These are phyloP conservation scores for Ormyrus labotus DNA, from an alignment of 2,888 invertebrate genomes.

Conservation along the genomic window DNA sequence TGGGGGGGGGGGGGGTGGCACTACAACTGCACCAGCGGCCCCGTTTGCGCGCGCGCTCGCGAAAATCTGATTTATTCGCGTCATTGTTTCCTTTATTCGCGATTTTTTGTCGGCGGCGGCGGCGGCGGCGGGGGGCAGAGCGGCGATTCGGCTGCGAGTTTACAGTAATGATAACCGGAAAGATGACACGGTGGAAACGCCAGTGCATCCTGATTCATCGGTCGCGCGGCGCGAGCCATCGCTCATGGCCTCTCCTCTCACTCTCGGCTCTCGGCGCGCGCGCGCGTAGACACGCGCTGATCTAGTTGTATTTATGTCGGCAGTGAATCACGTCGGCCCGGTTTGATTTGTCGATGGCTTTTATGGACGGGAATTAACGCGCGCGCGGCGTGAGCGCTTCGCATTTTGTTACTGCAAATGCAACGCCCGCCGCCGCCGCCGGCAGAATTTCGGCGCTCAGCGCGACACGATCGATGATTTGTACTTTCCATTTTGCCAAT, in stretches of 20 bases:
- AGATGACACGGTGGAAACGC: constrained; percentile 52
- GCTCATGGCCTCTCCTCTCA: constrained; percentile 66
- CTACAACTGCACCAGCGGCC: neutral
- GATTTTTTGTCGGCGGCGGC: constrained; percentile 14
- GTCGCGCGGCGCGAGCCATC: constrained; percentile 66
- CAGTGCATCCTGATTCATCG: constrained; percentile 57
- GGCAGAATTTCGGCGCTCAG: constrained; percentile 7
- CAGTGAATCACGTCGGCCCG: constrained; percentile 73
- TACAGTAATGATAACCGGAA: constrained; percentile 59
- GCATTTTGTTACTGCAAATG: constrained; percentile 71
- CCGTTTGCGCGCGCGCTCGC: neutral
- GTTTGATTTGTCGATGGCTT: constrained; percentile 75
- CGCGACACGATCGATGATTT: constrained; percentile 69
- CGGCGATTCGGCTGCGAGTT: constrained; percentile 40
- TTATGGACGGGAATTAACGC: constrained; percentile 74
- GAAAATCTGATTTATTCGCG: constrained; percentile 52
- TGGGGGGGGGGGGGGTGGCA: too few species aligned
- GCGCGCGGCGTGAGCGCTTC: constrained; percentile 62
- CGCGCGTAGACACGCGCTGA: constrained; percentile 69
- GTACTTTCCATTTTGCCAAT: constrained; percentile 70
- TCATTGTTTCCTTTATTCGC: constrained; percentile 53
- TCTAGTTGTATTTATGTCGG: constrained; percentile 75
- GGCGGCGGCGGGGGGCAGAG: neutral
- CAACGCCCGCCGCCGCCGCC: neutral
- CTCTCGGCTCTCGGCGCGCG: constrained; percentile 46